A percentile compares a stretch with the other conserved stretches of the same genome.
These are phyloP conservation scores for Pygoscelis antarcticus DNA, from an alignment of 2,113 vertebrate genomes.

Conservation along the genomic window DNA sequence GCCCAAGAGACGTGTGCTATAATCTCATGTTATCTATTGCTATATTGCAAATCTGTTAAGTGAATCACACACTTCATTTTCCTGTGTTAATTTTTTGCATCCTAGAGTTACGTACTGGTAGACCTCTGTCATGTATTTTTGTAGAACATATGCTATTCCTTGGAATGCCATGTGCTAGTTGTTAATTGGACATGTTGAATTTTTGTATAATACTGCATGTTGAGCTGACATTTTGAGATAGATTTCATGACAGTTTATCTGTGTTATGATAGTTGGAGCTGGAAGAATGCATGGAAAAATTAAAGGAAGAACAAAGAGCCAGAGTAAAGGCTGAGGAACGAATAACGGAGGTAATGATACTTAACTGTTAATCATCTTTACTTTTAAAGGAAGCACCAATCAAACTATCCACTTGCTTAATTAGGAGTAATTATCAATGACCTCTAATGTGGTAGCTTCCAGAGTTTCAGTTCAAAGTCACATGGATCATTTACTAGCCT, in stretches of 20 bases:
- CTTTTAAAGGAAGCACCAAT: not conserved
- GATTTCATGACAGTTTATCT: not conserved
- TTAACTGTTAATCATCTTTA: not conserved
- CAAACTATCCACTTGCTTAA: not conserved
- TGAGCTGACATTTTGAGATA: not conserved
- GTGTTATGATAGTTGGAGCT: constrained; percentile 81
- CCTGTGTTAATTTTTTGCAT: not conserved
- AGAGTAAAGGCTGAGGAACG: constrained; percentile 83
- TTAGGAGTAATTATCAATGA: not conserved
- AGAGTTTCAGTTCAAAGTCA: constrained; percentile 28
- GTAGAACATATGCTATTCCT: not conserved
- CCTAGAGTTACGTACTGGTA: not conserved
- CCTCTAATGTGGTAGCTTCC: not conserved
- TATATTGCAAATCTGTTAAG: not conserved
- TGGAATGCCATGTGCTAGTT: not conserved
- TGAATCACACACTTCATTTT: not conserved
- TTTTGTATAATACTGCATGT: not conserved
- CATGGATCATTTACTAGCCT: not conserved
- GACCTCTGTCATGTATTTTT: not conserved
- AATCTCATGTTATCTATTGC: not conserved
- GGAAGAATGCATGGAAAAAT: constrained; percentile 80
- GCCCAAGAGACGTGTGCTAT: not conserved
- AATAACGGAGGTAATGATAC: constrained; percentile 80
- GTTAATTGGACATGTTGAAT: not conserved
- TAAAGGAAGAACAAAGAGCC: constrained; percentile 85